A percentile compares a stretch with the other conserved stretches of the same genome.
Conservation (phyloP, 2,797 vertebrate species). For the Zalophus californianus region DNA sequence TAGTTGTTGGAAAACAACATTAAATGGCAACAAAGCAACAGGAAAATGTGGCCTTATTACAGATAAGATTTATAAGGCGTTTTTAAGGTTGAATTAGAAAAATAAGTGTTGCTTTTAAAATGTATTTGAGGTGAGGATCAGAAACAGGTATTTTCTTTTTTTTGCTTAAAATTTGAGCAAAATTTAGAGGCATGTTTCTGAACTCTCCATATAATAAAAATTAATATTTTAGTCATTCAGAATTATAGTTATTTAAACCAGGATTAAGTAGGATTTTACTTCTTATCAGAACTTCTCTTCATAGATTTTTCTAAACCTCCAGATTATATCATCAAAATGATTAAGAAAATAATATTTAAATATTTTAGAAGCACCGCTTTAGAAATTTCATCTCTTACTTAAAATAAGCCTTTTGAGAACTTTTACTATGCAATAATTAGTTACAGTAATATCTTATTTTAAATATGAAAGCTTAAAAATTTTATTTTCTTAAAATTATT, state of each 20-base stretch:
- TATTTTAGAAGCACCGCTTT: neutral
- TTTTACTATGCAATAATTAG: neutral
- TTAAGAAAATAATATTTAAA: conserved; percentile 25
- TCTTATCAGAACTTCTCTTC: conserved; percentile 28
- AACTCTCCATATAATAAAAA: neutral
- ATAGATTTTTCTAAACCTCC: neutral
- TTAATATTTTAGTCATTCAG: conserved; percentile 22
- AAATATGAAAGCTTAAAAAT: conserved; percentile 22
- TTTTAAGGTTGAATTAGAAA: conserved; percentile 55
- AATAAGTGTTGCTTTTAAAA: conserved; percentile 13
- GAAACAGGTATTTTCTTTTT: neutral
- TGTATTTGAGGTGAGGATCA: neutral
- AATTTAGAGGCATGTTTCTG: neutral
- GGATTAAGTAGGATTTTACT: neutral
- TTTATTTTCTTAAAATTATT: conserved; percentile 21
- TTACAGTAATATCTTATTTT: conserved; percentile 45
- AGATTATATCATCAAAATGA: neutral
- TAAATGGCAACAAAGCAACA: conserved; percentile 52
- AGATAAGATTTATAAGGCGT: neutral
- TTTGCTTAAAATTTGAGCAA: neutral
- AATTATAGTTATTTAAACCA: neutral
- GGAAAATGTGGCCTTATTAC: conserved; percentile 52
- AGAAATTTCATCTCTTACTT: neutral
- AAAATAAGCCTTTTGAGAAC: conserved; percentile 28
- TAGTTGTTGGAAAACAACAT: neutral